phyloP scores from a whole-genome alignment of 1,140 invertebrate genomes.

The Brachionus rotundiformis region DNA sequence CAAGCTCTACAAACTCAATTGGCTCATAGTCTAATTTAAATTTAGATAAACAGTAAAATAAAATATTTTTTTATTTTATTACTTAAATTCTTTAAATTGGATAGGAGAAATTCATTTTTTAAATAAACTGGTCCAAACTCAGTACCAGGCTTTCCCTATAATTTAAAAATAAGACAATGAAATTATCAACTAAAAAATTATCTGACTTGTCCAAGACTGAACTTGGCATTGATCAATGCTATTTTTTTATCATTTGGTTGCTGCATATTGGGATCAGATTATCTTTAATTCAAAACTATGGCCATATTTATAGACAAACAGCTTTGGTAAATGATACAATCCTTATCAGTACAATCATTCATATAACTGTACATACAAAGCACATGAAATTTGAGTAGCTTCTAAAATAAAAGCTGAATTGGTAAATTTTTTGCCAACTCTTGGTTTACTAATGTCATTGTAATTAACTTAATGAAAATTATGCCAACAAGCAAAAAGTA shows the following conservation, averaged over 20 bases:
- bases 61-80: background rate
- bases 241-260: background rate
- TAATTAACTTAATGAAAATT: no score
- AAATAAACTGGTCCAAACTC: slow-evolving; percentile 23
- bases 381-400: background rate
- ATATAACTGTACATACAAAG: background rate
- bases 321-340: background rate
- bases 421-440: background rate
- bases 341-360: background rate
- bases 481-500: no score
- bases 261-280: background rate
- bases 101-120: slow-evolving; percentile 33
- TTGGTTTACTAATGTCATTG: background rate
- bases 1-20: slow-evolving; percentile 3
- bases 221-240: background rate
- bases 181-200: no score
- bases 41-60: background rate
- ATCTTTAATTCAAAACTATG: background rate
- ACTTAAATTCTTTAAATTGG: slow-evolving; percentile 41
- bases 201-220: no score
- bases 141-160: slow-evolving; percentile 43
- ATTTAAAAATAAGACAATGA: no score
- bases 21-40: background rate
- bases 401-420: background rate
- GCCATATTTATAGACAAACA: background rate